These are phyloP conservation scores for Habrosyne pyritoides DNA, from an alignment of 2,888 invertebrate species.

Conservation along the genomic window DNA sequence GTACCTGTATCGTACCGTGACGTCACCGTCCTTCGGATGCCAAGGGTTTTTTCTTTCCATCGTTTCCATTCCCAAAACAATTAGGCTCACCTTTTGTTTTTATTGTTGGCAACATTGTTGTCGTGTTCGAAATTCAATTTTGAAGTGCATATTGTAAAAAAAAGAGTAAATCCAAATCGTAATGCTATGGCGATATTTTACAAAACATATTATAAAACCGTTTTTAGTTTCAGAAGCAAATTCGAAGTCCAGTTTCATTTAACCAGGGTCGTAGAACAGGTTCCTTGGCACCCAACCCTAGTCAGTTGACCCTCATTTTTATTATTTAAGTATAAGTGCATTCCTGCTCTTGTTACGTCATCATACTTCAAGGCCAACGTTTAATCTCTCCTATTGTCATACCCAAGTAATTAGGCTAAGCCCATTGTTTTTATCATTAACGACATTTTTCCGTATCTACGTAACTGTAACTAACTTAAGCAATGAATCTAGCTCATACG, in stretches of 20 bases:
- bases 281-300: neutral
- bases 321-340: neutral
- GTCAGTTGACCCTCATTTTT: neutral
- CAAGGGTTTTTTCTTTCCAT: constrained; percentile 57
- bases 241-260: neutral
- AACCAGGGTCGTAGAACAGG: neutral
- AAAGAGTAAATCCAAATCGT: neutral
- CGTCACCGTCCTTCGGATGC: constrained; percentile 76
- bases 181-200: neutral
- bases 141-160: neutral
- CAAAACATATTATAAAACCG: neutral
- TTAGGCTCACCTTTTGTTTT: constrained; percentile 66
- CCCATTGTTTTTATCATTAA: neutral
- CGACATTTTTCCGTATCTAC: neutral
- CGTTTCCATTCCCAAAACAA: constrained; percentile 64
- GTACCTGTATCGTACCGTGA: constrained; percentile 61
- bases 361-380: neutral
- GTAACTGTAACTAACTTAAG: neutral
- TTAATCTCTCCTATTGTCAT: neutral
- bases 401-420: neutral
- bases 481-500: neutral
- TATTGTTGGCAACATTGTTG: constrained; percentile 37
- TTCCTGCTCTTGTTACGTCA: neutral
- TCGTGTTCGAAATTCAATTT: constrained; percentile 1
- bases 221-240: neutral